Conservation (phyloP, 2,888 invertebrate species). For the Rapana venosa region DNA sequence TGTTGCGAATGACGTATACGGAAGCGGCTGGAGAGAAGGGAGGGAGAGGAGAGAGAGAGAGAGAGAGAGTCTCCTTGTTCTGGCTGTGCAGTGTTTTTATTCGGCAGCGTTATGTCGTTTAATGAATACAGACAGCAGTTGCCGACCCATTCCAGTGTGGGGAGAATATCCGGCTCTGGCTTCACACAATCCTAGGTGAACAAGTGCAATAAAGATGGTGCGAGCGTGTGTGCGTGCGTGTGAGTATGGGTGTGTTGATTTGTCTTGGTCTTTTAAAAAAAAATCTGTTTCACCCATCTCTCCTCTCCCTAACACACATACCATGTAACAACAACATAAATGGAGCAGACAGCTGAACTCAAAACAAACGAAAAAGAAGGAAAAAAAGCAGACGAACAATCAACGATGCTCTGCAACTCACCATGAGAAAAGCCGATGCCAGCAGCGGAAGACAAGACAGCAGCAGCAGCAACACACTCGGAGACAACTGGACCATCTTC, state of each 20-base stretch:
- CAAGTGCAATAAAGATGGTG: background rate
- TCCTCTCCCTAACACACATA: background rate
- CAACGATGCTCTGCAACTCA: conserved; percentile 22
- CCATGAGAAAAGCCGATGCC: conserved; percentile 33
- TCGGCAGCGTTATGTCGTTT: background rate
- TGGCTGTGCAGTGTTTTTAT: background rate
- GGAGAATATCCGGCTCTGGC: background rate
- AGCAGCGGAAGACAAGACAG: conserved; percentile 32
- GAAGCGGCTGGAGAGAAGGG: background rate
- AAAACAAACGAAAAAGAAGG: background rate
- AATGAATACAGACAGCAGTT: background rate
- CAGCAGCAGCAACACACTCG: conserved; percentile 19
- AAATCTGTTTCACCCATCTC: background rate
- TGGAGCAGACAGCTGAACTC: background rate
- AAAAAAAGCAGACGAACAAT: background rate
- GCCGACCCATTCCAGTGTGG: background rate
- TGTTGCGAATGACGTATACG: too few relatives aligned
- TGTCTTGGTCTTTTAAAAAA: background rate
- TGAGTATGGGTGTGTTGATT: background rate
- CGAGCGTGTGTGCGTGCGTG: too few relatives aligned
- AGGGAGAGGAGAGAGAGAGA: background rate
- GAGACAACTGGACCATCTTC: background rate
- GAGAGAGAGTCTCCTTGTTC: background rate
- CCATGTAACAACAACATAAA: background rate
- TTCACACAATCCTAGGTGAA: background rate